phyloP scores from a whole-genome alignment of 2,888 invertebrate genomes.

The Tetanocera ferruginea region DNA sequence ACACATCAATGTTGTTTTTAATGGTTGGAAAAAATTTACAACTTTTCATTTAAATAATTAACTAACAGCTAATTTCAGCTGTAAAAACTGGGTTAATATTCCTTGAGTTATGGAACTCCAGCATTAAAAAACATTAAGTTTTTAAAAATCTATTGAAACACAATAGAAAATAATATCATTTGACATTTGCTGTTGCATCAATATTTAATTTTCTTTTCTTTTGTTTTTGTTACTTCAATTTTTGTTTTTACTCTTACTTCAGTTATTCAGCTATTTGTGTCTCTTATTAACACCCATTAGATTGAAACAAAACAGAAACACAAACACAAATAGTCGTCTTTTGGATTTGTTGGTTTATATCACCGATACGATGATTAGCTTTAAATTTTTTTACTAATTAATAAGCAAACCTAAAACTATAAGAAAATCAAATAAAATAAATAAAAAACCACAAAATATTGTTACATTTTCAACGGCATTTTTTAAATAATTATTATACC shows the following conservation, averaged over 20 bases:
- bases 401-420: not conserved
- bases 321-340: not conserved
- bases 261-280: not conserved
- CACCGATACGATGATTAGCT: not conserved
- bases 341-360: not conserved
- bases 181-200: too few relatives aligned
- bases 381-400: slow-evolving; percentile 13
- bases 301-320: not conserved
- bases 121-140: too few relatives aligned
- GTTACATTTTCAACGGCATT: too few relatives aligned
- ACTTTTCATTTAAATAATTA: not conserved
- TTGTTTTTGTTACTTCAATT: too few relatives aligned
- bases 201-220: too few relatives aligned
- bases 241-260: not conserved
- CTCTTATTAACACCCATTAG: not conserved
- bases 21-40: not conserved
- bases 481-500: too few relatives aligned
- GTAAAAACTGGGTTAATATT: too few relatives aligned
- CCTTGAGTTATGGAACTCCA: too few relatives aligned
- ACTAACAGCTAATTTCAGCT: too few relatives aligned
- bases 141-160: too few relatives aligned
- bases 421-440: not conserved
- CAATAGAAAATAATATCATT: too few relatives aligned
- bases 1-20: not conserved
- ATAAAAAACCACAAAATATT: too few relatives aligned